A percentile compares a stretch with the other conserved stretches of the same genome.
phyloP scores from a whole-genome alignment of 2,797 vertebrate genomes.

The Sarcophilus harrisii region DNA sequence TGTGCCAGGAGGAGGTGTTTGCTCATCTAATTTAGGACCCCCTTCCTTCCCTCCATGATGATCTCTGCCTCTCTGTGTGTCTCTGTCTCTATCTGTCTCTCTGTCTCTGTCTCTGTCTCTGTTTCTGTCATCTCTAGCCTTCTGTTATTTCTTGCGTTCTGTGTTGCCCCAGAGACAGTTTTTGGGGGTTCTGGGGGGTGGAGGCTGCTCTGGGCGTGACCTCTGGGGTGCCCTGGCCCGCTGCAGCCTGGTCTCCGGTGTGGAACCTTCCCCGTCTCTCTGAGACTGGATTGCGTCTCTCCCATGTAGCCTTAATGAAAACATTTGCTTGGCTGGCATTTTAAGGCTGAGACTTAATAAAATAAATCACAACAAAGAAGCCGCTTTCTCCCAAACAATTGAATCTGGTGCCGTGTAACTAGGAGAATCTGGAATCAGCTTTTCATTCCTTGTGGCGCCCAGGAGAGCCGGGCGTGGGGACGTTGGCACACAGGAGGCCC shows the following conservation, averaged over 20 bases:
- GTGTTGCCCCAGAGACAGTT: neutral
- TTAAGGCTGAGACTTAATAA: constrained; percentile 32
- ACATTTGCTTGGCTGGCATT: constrained; percentile 20
- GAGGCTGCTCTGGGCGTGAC: neutral
- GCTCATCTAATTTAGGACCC: neutral
- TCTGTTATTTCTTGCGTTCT: neutral
- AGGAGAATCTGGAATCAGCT: neutral
- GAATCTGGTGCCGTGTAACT: neutral
- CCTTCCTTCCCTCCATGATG: neutral
- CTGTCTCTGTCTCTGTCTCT: neutral
- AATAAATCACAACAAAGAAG: constrained; percentile 33
- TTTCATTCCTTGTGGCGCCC: neutral
- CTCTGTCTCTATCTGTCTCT: neutral
- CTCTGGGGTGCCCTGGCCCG: neutral
- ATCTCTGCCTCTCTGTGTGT: accelerated
- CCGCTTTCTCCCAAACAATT: constrained; percentile 9
- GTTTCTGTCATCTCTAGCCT: neutral
- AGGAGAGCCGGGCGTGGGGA: too few species aligned
- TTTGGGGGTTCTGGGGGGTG: neutral
- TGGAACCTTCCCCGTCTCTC: constrained; percentile 14
- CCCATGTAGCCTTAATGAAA: constrained; percentile 17
- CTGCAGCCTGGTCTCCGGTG: neutral
- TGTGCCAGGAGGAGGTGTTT: neutral
- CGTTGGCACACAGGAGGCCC: neutral
- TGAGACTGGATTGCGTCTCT: constrained; percentile 41